A percentile compares a stretch with the other conserved stretches of the same genome.
Conservation (phyloP, 2,113 vertebrate species). For the Peromyscus maniculatus region DNA sequence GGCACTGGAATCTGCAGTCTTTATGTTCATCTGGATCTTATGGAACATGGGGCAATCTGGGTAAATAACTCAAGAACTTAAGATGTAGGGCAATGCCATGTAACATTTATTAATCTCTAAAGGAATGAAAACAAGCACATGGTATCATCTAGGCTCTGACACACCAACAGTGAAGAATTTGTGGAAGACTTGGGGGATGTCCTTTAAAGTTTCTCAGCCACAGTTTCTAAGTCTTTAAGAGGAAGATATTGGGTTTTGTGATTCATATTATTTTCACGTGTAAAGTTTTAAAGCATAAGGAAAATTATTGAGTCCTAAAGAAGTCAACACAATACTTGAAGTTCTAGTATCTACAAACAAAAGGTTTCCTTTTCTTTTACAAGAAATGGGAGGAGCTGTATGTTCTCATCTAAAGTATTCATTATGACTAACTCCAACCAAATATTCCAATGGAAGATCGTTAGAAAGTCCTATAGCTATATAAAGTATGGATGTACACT, state of each 20-base stretch:
- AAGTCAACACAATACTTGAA: conserved; percentile 4
- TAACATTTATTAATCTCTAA: background rate
- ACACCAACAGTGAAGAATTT: background rate
- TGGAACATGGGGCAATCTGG: background rate
- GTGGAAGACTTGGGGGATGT: background rate
- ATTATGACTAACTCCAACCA: conserved; percentile 44
- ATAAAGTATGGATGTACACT: background rate
- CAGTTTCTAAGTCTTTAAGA: conserved; percentile 3
- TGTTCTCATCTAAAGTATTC: conserved; percentile 1
- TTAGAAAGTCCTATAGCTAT: background rate
- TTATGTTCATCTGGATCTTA: background rate
- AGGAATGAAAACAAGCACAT: background rate
- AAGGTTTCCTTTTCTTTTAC: background rate
- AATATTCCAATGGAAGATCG: conserved; percentile 19
- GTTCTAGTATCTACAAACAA: conserved; percentile 17
- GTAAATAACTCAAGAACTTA: background rate
- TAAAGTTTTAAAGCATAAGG: background rate
- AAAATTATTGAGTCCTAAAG: background rate
- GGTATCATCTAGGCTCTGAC: background rate
- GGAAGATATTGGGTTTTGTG: background rate
- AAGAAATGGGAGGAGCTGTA: background rate
- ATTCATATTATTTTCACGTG: background rate
- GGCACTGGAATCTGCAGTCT: background rate
- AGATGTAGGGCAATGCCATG: background rate
- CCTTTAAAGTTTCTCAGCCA: conserved; percentile 8